Evolutionary conservation across 2,888 invertebrate genomes (phyloP), one percentile per base, ranked within the genome.

Genomic region (Ommatoiulus sabulosus): DNA sequence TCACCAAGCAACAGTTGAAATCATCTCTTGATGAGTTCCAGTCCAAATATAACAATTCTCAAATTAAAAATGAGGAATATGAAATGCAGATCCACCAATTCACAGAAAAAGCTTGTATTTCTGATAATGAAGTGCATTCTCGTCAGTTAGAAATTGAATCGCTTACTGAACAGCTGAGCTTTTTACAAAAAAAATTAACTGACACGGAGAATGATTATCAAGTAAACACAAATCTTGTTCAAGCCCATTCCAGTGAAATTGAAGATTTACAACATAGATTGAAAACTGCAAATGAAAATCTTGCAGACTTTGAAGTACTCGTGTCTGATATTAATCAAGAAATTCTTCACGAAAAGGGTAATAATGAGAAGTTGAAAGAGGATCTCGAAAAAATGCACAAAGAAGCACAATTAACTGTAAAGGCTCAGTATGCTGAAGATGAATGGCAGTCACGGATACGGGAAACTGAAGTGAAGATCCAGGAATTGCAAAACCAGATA

Each of bases 351-450:
- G 44, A 44, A 17, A 44, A 17, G 43, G 44, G 15, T 15, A 85
- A 6, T 6, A 85, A 48, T 24, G 35, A 17, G 12, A 87, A 87
- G 15, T 87, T 87, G 48, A 20, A 87, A 12, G 48, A 87, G 20
- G 5, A 85, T 8, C 85, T 85, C 10, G 85, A 44, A 43, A 44
- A 85, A 85, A 44, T 44, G 12, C 44, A n/a, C n/a, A 43, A 85
- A 35, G 44, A 85, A 52, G 52, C 52, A 15, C 52, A 15, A 52
- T 15, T 52, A 12, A 52, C 12, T 52, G 52, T 17, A 44, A 20
- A 85, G 3, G 12, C n/a, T 85, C 43, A 85, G 43, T 5, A 85
- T 85, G 85, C 44, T 6, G 85, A 85, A 85, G 85, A 85, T 6
- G 44, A 85, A 63, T 63, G 63, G 63, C 63, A 63, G 8, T 5